A percentile compares a stretch with the other conserved stretches of the same genome.
Evolutionary conservation across 2,113 vertebrate genomes (phyloP).

Genomic region (Xiphorhynchus elegans): DNA sequence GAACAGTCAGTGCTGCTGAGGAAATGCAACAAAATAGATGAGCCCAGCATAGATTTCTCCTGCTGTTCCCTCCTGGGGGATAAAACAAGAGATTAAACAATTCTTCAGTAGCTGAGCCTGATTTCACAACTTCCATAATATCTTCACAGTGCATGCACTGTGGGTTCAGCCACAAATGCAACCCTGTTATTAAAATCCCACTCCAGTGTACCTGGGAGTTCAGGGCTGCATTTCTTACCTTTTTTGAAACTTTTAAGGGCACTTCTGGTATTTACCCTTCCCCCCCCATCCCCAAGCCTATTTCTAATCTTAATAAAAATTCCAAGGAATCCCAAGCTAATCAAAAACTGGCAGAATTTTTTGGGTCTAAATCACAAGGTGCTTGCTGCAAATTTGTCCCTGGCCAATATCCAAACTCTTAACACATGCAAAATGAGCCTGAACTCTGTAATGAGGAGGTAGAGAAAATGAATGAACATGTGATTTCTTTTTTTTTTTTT

Average conservation of each 20-base stretch:
- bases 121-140: not conserved
- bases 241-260: not conserved
- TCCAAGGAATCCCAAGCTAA: not conserved
- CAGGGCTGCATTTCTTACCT: not conserved
- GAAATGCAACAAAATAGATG: not conserved
- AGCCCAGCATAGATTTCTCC: not conserved
- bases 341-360: not conserved
- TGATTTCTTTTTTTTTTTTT: not conserved
- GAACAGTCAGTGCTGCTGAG: rapidly evolving
- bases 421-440: not conserved
- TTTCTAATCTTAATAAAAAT: not conserved
- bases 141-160: not conserved
- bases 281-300: not conserved
- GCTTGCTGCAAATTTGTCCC: not conserved
- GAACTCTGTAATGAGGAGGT: not conserved
- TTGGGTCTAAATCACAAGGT: not conserved
- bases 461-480: not conserved
- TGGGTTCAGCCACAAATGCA: not conserved
- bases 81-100: not conserved
- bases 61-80: not conserved
- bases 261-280: not conserved
- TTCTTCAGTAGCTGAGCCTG: not conserved
- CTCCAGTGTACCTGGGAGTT: not conserved
- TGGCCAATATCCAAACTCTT: not conserved
- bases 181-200: not conserved